Evolutionary conservation across 2,113 vertebrate species (phyloP).

Genomic region (Prinia subflava): DNA sequence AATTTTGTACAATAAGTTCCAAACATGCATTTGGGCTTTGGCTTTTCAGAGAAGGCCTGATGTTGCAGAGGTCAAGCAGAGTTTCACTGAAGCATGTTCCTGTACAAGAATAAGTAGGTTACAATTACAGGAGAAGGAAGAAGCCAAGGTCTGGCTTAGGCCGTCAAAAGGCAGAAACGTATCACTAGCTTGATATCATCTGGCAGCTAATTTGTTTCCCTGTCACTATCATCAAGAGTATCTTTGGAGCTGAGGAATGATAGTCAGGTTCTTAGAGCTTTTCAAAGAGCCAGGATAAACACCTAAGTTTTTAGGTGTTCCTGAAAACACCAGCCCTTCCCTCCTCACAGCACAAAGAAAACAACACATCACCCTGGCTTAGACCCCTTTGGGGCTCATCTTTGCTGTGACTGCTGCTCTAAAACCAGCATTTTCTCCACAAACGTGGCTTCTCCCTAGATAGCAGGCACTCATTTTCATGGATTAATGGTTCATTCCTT

Average conservation of each 20-base stretch:
- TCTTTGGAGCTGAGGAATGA: background rate
- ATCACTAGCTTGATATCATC: background rate
- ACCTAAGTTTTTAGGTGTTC: background rate
- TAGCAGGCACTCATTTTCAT: background rate
- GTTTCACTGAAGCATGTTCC: background rate
- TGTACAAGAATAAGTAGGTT: background rate
- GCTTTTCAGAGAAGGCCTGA: background rate
- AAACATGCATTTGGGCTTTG: background rate
- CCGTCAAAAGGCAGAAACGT: background rate
- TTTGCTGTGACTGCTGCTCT: background rate
- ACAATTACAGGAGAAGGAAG: background rate
- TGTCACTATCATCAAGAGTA: background rate
- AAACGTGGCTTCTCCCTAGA: background rate
- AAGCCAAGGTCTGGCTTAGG: background rate
- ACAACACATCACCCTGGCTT: background rate
- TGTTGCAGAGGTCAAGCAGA: background rate
- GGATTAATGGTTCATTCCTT: background rate
- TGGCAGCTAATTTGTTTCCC: background rate
- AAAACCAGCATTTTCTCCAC: background rate
- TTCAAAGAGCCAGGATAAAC: background rate
- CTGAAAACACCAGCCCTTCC: background rate
- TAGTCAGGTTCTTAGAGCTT: background rate
- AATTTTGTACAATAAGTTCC: background rate
- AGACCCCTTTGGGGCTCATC: background rate
- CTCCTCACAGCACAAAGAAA: background rate